Evolutionary conservation across 2,797 vertebrate genomes (phyloP).

Genomic region (Molossus molossus): DNA sequence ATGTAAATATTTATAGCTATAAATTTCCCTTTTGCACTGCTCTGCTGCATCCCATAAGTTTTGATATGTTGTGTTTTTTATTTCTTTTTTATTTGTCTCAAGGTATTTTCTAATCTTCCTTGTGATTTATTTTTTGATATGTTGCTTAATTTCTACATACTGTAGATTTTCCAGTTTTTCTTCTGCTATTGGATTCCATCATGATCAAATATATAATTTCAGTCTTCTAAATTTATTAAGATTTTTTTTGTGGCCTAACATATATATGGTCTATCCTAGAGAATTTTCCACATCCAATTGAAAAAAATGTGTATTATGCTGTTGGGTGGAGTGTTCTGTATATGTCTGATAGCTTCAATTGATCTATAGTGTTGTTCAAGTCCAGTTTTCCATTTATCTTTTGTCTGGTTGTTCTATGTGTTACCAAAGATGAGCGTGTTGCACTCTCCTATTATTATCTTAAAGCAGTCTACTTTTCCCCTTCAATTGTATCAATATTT

Average conservation of each 20-base stretch:
- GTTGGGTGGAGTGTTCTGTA: not conserved
- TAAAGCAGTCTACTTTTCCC: not conserved
- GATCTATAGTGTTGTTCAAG: not conserved
- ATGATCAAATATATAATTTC: not conserved
- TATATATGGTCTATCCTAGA: not conserved
- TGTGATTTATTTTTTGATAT: conserved; percentile 38
- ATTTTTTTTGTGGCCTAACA: not conserved
- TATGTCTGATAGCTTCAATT: not conserved
- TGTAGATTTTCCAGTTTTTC: conserved; percentile 16
- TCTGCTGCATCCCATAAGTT: not conserved
- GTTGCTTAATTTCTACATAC: conserved; percentile 24
- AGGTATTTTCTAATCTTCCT: conserved; percentile 44
- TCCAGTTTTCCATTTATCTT: not conserved
- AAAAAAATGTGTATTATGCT: not conserved
- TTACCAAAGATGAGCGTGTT: not conserved
- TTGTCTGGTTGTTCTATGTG: not conserved
- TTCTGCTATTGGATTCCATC: not conserved
- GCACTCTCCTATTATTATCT: not conserved
- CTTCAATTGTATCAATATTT: not conserved
- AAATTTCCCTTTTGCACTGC: not conserved
- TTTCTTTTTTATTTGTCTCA: conserved; percentile 31
- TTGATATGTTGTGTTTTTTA: not conserved
- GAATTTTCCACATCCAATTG: not conserved
- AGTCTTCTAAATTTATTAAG: not conserved
- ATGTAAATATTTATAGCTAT: not conserved